Percentiles rank a stretch among this genome's conserved stretches.
These are phyloP conservation scores for Ceratosolen solmsi DNA, from an alignment of 1,140 invertebrate species.

Conservation along the genomic window DNA sequence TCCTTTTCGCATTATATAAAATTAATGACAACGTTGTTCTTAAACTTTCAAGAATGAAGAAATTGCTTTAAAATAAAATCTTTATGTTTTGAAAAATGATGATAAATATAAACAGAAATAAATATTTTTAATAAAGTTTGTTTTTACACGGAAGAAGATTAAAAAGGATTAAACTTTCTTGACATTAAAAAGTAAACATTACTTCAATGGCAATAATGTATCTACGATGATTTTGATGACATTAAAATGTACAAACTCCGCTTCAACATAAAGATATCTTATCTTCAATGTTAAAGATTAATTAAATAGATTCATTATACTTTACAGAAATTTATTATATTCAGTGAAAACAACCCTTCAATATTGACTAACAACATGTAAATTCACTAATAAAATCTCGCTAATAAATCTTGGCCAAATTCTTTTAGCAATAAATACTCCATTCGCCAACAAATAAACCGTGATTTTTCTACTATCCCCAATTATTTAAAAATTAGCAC, in stretches of 20 bases:
- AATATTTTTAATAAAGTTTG: neutral
- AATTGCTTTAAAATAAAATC: neutral
- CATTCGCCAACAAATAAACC: too few species aligned
- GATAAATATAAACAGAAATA: neutral
- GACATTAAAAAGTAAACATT: neutral
- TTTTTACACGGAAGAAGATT: neutral
- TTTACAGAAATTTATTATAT: too few species aligned
- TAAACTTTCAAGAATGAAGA: neutral
- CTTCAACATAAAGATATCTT: neutral
- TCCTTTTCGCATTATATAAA: neutral
- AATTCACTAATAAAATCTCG: too few species aligned
- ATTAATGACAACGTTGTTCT: too few species aligned
- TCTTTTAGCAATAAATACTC: too few species aligned
- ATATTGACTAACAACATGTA: too few species aligned
- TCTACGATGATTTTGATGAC: neutral
- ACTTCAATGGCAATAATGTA: neutral
- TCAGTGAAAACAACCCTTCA: too few species aligned
- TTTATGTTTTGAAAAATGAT: neutral
- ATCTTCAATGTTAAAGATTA: too few species aligned
- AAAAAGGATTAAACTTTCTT: neutral
- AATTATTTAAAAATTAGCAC: too few species aligned
- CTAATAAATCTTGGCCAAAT: too few species aligned
- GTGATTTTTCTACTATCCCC: too few species aligned
- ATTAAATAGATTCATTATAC: too few species aligned
- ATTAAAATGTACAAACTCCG: neutral